Evolutionary conservation across 2,113 vertebrate genomes (phyloP), one percentile per base, ranked within the genome.

Genomic region (Carassius auratus): DNA sequence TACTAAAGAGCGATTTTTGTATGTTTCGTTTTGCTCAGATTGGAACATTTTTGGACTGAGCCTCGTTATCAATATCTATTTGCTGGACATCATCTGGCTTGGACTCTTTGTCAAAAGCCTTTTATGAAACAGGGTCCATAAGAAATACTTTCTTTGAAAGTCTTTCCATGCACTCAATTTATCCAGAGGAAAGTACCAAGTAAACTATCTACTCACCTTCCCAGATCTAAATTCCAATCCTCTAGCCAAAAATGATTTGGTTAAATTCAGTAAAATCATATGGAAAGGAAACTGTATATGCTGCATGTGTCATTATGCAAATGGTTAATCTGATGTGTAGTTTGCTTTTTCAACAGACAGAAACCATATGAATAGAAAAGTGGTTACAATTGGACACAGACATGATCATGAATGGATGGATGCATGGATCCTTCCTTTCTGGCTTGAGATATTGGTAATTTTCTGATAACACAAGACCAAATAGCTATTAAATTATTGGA

Each of bases 1-100:
- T 89, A 87, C 48, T 79, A 33, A 81, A 9, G 23, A 62, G 61
- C n/a, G 30, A 84, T 45, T 50, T 66, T 73, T 59, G 69, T 76
- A 30, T 78, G 79, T 78, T 57, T 64, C 45, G 12, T 19, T 38
- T 77, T 55, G 48, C 55, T 66, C 68, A 30, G 23, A 78, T 68
- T 81, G 64, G 10, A 52, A 10, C 48, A 15, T 81, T 21, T 9
- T 74, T 50, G 30, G 52, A 57, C 42, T 66, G 42, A 66, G 30
- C 38, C 19, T 59, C 2, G 0, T 78, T 26, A 26, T 62, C 59
- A 23, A 36, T 80, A 13, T 45, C 33, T 80, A 13, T 61, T 50
- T 64, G n/a, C 30, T 48, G 23, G 42, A 26, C 19, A 48, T 21
- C 19, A 55, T n/a, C 21, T 38, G 59, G 26, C 1, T 13, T n/a